Conservation (phyloP, 1,140 invertebrate species). For the Drosophila varians region DNA sequence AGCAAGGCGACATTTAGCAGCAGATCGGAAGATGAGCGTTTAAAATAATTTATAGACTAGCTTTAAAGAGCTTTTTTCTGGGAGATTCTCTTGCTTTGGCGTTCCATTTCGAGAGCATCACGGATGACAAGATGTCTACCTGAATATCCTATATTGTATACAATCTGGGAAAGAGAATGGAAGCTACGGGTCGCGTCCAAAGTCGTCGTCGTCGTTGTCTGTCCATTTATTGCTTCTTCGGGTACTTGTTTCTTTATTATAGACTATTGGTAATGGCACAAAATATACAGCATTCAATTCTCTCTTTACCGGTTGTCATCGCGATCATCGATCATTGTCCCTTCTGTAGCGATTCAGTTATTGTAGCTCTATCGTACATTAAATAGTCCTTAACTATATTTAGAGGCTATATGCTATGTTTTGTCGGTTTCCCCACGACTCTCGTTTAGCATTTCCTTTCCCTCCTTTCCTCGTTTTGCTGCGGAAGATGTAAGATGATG, state of each 20-base stretch:
- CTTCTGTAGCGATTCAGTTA: constrained; percentile 34
- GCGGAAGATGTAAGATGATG: constrained; percentile 31
- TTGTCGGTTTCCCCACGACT: constrained; percentile 11
- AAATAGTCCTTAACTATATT: constrained; percentile 36
- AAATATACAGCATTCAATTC: constrained; percentile 77
- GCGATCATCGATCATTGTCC: neutral
- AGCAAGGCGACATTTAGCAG: constrained; percentile 61
- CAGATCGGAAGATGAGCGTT: constrained; percentile 5
- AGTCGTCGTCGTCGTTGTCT: constrained; percentile 47
- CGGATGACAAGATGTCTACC: constrained; percentile 10
- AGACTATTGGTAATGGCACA: constrained; percentile 79
- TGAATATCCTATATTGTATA: constrained; percentile 13
- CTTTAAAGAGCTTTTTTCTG: neutral
- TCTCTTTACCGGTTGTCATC: constrained; percentile 36
- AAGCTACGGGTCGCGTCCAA: constrained; percentile 31
- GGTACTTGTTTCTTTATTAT: constrained; percentile 48
- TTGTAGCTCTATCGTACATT: constrained; percentile 30
- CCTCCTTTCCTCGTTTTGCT: constrained; percentile 4
- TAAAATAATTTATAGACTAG: constrained; percentile 1
- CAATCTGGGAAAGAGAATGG: neutral
- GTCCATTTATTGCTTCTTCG: constrained; percentile 47
- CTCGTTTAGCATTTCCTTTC: neutral
- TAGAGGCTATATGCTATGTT: constrained; percentile 36
- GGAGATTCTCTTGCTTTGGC: constrained; percentile 25
- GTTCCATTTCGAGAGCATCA: constrained; percentile 6